phyloP scores from a whole-genome alignment of 2,888 invertebrate genomes.

The Aspidiotus destructor region DNA sequence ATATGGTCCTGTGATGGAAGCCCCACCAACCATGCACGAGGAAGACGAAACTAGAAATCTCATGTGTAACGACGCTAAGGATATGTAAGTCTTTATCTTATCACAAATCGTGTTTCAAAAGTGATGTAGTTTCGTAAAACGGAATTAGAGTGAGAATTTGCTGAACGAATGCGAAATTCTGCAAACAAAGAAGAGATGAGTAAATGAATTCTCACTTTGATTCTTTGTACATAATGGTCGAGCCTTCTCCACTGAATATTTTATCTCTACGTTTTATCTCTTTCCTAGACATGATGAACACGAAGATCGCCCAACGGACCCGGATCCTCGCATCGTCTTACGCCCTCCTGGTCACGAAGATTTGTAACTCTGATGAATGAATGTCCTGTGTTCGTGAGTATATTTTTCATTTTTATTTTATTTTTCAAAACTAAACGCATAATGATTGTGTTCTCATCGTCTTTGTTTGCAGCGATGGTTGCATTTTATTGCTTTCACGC shows the following conservation, averaged over 20 bases:
- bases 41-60: conserved; percentile 62
- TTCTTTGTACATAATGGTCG: too few relatives aligned
- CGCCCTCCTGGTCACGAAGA: conserved; percentile 55
- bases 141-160: too few relatives aligned
- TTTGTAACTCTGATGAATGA: conserved; percentile 9
- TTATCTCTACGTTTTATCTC: background rate
- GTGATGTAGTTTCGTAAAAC: too few relatives aligned
- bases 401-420: too few relatives aligned
- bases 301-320: conserved; percentile 60
- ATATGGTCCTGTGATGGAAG: conserved; percentile 65
- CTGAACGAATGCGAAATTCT: too few relatives aligned
- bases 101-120: too few relatives aligned
- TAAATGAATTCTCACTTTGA: too few relatives aligned
- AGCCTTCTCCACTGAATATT: background rate
- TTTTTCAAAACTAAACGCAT: too few relatives aligned
- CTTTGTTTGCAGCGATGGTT: background rate
- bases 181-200: too few relatives aligned
- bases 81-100: conserved; percentile 48
- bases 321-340: conserved; percentile 56
- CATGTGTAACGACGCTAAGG: conserved; percentile 60
- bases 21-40: conserved; percentile 50
- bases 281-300: conserved; percentile 56
- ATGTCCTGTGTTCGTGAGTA: conserved; percentile 1
- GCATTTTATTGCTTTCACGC: background rate
- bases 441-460: too few relatives aligned